Percentiles rank a stretch among this genome's conserved stretches.
Conservation (phyloP, 2,797 vertebrate species). For the Girardinus metallicus region DNA sequence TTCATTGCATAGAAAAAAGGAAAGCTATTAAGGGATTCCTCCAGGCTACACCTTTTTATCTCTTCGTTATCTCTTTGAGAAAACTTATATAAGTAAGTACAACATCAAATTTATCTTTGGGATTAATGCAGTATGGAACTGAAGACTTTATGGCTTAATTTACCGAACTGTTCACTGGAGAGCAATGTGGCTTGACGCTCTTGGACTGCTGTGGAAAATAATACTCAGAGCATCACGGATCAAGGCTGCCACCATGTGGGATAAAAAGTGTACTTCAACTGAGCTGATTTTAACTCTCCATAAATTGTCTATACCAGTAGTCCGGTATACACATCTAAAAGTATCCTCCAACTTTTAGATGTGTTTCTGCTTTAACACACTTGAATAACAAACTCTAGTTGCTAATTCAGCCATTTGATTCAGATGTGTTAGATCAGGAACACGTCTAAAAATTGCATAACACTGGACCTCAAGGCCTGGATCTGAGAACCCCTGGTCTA, state of each 20-base stretch:
- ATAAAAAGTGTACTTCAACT: conserved; percentile 6
- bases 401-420: not conserved
- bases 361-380: too few species aligned
- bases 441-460: not conserved
- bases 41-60: not conserved
- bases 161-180: not conserved
- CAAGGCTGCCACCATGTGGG: conserved; percentile 57
- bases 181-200: not conserved
- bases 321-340: too few species aligned
- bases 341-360: too few species aligned
- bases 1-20: not conserved
- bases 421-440: not conserved
- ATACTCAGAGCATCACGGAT: not conserved
- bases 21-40: not conserved
- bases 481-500: not conserved
- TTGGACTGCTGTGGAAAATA: not conserved
- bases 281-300: not conserved
- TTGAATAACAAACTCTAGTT: too few species aligned
- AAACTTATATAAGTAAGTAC: not conserved
- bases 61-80: not conserved
- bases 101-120: not conserved
- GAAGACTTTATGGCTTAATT: not conserved
- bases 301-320: not conserved
- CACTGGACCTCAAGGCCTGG: not conserved
- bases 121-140: not conserved